phyloP scores from a whole-genome alignment of 2,888 invertebrate species.

The Tachina lurida region DNA sequence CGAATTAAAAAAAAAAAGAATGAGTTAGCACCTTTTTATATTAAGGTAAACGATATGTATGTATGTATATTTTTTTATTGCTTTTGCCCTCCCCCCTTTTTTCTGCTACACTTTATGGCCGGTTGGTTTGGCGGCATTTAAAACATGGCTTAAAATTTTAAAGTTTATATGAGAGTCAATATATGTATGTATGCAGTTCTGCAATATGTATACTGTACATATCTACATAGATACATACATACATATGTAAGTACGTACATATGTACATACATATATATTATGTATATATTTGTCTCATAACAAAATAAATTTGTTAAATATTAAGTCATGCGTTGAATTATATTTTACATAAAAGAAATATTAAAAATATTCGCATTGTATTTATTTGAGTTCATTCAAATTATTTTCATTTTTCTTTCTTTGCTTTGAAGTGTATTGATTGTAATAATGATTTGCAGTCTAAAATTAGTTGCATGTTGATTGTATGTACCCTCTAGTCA shows the following conservation, averaged over 20 bases:
- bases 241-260: too few species aligned
- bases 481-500: too few species aligned
- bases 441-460: constrained; percentile 12
- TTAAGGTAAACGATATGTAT: too few species aligned
- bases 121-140: constrained; percentile 57
- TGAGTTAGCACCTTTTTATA: too few species aligned
- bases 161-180: constrained; percentile 13
- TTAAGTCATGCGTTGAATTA: constrained; percentile 68
- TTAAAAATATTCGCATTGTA: constrained; percentile 20
- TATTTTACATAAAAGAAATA: constrained; percentile 32
- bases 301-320: constrained; percentile 55
- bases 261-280: background rate
- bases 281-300: constrained; percentile 18
- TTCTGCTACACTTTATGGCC: constrained; percentile 40
- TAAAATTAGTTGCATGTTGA: background rate
- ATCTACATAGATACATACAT: too few species aligned
- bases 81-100: constrained; percentile 33
- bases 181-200: background rate
- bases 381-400: constrained; percentile 41
- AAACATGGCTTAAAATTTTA: constrained; percentile 34
- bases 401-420: background rate
- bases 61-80: background rate
- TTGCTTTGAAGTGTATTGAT: constrained; percentile 13
- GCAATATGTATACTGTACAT: background rate
- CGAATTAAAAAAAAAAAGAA: too few species aligned